Conservation (phyloP, 1,140 invertebrate genomes). For the Arctopsyche grandis region DNA sequence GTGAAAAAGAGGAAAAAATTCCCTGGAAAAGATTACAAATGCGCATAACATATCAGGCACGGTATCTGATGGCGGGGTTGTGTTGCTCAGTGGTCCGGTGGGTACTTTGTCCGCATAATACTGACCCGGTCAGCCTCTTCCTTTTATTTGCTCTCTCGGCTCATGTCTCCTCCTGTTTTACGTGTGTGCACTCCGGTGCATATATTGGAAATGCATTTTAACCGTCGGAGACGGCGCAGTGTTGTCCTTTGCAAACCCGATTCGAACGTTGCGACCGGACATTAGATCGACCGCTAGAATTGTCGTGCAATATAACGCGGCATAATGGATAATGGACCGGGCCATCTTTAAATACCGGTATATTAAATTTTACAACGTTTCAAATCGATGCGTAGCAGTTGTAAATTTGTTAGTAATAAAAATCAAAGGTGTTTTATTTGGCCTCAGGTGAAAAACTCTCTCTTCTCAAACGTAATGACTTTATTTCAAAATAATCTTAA, state of each 20-base stretch:
- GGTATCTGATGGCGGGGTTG: slow-evolving; percentile 43
- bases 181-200: slow-evolving; percentile 28
- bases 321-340: too few relatives aligned
- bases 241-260: background rate
- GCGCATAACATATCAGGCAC: slow-evolving; percentile 44
- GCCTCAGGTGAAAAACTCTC: too few relatives aligned
- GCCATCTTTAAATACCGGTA: too few relatives aligned
- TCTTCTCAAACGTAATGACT: too few relatives aligned
- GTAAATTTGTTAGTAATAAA: too few relatives aligned
- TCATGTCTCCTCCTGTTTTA: slow-evolving; percentile 37
- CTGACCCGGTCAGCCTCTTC: slow-evolving; percentile 49
- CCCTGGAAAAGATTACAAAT: slow-evolving; percentile 37
- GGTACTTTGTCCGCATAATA: slow-evolving; percentile 46
- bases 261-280: too few relatives aligned
- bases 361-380: too few relatives aligned
- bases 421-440: too few relatives aligned
- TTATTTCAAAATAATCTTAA: too few relatives aligned
- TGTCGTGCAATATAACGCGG: too few relatives aligned
- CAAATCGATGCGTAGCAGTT: too few relatives aligned
- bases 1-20: slow-evolving; percentile 21
- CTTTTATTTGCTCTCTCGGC: slow-evolving; percentile 32
- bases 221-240: background rate
- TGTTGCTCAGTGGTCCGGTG: slow-evolving; percentile 26
- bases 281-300: too few relatives aligned
- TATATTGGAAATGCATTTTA: slow-evolving; percentile 39